These are phyloP conservation scores for Holotrichia oblita DNA, from an alignment of 1,140 invertebrate genomes.

Conservation along the genomic window DNA sequence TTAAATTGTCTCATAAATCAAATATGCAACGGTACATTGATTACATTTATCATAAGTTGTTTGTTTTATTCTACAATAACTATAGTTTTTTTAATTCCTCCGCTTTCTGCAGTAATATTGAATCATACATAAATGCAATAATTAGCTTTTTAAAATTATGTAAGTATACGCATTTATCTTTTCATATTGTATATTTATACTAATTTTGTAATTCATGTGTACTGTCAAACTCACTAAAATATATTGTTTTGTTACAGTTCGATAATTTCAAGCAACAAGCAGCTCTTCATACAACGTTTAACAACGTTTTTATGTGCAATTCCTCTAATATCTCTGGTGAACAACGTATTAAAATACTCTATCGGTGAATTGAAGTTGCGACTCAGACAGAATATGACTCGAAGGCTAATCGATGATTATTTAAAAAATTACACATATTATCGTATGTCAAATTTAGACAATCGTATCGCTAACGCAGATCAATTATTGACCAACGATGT, in stretches of 20 bases:
- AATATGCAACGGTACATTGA: too few relatives aligned
- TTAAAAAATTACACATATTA: conserved; percentile 97
- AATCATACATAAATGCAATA: too few relatives aligned
- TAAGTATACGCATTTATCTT: too few relatives aligned
- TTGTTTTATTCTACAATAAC: too few relatives aligned
- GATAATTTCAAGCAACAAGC: conserved; percentile 88
- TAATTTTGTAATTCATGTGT: not conserved
- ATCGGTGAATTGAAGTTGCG: conserved; percentile 92
- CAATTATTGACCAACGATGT: conserved; percentile 96
- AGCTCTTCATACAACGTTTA: conserved; percentile 79
- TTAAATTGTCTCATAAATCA: too few relatives aligned
- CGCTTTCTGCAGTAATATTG: too few relatives aligned
- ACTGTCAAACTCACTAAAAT: conserved; percentile 36
- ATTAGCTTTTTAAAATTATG: too few relatives aligned
- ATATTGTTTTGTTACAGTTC: conserved; percentile 73
- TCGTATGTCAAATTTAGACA: conserved; percentile 96
- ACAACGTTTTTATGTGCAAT: conserved; percentile 82
- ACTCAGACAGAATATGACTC: conserved; percentile 88
- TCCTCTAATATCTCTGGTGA: conserved; percentile 88
- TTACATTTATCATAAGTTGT: too few relatives aligned
- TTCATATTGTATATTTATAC: too few relatives aligned
- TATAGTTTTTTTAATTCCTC: too few relatives aligned
- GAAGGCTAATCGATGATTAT: conserved; percentile 90
- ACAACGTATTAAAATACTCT: conserved; percentile 93
- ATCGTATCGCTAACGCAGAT: conserved; percentile 94